Conservation (phyloP, 1,140 invertebrate species). For the Branchinecta lindahli region DNA sequence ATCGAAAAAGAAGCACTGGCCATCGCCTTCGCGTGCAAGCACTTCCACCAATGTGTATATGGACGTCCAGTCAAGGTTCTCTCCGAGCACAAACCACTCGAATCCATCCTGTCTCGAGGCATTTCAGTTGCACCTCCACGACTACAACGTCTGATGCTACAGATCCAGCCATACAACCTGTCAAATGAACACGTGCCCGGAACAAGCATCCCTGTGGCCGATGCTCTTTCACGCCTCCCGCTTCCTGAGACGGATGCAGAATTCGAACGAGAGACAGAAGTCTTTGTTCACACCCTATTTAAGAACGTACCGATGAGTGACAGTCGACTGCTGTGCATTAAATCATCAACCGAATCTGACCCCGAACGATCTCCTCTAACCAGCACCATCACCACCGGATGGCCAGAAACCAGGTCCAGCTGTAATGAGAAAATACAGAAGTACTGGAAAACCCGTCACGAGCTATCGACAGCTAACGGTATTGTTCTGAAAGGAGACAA, state of each 20-base stretch:
- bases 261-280: conserved; percentile 8
- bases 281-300: conserved; percentile 8
- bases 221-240: conserved; percentile 7
- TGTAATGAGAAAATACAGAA: conserved; percentile 23
- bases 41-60: conserved; percentile 37
- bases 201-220: conserved; percentile 7
- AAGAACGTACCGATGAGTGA: conserved; percentile 8
- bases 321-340: conserved; percentile 8
- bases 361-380: conserved; percentile 4
- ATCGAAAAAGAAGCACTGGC: conserved; percentile 39
- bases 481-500: conserved; percentile 28
- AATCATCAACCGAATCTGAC: conserved; percentile 8
- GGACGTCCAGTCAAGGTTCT: conserved; percentile 32
- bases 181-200: conserved; percentile 3
- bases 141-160: too few relatives aligned
- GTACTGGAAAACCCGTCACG: conserved; percentile 27
- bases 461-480: conserved; percentile 27
- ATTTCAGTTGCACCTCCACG: too few relatives aligned
- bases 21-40: conserved; percentile 35
- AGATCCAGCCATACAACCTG: conserved; percentile 4
- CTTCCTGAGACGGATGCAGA: conserved; percentile 7
- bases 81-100: conserved; percentile 36
- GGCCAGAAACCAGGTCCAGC: conserved; percentile 28
- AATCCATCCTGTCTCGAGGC: conserved; percentile 30
- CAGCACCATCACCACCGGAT: conserved; percentile 24